A percentile compares a stretch with the other conserved stretches of the same genome.
Conservation (phyloP, 2,113 vertebrate genomes). For the Antidorcas marsupialis region DNA sequence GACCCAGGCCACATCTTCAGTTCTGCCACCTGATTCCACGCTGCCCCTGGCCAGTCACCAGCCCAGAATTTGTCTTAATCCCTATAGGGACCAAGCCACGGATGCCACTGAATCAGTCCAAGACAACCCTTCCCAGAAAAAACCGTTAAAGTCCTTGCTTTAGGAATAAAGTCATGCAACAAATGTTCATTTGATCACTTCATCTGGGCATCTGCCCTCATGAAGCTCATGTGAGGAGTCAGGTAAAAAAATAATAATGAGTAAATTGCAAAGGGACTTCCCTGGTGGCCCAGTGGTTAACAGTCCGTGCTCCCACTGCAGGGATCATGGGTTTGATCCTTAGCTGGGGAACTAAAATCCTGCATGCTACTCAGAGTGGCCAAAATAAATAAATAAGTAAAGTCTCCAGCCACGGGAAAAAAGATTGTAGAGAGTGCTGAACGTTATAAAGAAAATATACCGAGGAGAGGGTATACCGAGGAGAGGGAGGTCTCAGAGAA, state of each 20-base stretch:
- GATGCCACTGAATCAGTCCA: background rate
- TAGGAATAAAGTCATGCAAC: background rate
- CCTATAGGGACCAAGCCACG: background rate
- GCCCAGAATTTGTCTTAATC: background rate
- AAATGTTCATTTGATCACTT: background rate
- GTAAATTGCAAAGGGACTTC: background rate
- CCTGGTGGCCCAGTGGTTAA: background rate
- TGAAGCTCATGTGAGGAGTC: background rate
- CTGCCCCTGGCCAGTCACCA: background rate
- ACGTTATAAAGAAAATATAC: background rate
- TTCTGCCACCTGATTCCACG: background rate
- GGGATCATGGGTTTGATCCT: background rate
- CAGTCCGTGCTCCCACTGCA: fast-evolving
- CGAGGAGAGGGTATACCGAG: background rate
- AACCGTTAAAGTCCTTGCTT: background rate
- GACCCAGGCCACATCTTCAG: background rate
- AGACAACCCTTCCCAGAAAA: background rate
- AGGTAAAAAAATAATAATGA: background rate
- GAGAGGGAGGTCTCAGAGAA: background rate
- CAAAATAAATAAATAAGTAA: background rate
- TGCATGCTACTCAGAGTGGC: background rate
- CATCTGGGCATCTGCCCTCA: background rate
- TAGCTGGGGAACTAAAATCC: background rate
- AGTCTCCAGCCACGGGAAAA: background rate
- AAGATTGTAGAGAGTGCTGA: background rate